Percentiles rank a stretch among this genome's conserved stretches.
Evolutionary conservation across 2,888 invertebrate species (phyloP).

Genomic region (Brenthis daphne): DNA sequence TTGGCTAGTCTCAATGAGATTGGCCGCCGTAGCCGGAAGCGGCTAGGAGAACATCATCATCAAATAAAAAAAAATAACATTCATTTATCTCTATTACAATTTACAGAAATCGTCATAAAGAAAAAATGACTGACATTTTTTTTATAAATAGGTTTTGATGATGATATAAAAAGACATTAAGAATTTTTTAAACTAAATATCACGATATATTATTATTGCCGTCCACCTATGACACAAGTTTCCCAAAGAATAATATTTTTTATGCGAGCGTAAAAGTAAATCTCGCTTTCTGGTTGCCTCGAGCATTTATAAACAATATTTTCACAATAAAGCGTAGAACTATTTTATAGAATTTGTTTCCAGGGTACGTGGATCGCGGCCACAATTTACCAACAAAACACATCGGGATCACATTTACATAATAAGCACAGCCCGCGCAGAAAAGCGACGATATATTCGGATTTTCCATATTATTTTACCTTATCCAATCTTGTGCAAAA

Average conservation of each 20-base stretch:
- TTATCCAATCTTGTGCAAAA: slow-evolving; percentile 58
- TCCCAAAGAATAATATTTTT: neutral
- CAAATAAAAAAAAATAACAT: no score
- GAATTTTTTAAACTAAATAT: no score
- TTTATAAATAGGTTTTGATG: no score
- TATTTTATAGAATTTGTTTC: slow-evolving; percentile 33
- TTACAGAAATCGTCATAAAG: no score
- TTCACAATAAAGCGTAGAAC: slow-evolving; percentile 34
- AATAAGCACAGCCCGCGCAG: slow-evolving; percentile 64
- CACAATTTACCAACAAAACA: slow-evolving; percentile 70
- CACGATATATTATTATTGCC: no score
- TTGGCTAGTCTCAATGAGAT: no score
- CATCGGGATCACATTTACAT: slow-evolving; percentile 70
- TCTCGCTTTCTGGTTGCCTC: slow-evolving; percentile 3
- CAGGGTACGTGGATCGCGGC: slow-evolving; percentile 32
- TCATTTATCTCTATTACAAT: no score
- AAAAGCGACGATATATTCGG: slow-evolving; percentile 59
- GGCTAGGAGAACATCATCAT: no score
- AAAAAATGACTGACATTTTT: no score
- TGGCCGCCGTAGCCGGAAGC: no score
- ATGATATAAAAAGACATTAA: no score
- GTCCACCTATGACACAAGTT: no score
- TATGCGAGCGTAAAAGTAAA: slow-evolving; percentile 17
- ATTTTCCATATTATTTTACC: slow-evolving; percentile 73
- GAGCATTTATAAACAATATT: slow-evolving; percentile 35